Conservation (phyloP, 1,140 invertebrate species). For the Drosophila athabasca region DNA sequence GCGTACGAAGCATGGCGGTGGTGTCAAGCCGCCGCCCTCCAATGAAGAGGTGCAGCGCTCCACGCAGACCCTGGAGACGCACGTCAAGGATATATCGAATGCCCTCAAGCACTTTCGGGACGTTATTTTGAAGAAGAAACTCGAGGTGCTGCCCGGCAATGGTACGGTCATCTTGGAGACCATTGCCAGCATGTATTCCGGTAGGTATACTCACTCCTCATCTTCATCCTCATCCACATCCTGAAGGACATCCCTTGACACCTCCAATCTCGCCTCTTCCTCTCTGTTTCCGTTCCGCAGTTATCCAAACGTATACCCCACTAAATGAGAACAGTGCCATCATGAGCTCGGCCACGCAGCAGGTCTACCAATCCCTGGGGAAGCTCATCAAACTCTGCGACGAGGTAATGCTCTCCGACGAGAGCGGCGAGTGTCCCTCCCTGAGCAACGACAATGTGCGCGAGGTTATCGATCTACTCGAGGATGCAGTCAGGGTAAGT, state of each 20-base stretch:
- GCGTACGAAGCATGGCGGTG: constrained; percentile 84
- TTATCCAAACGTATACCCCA: constrained; percentile 86
- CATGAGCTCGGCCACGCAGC: constrained; percentile 90
- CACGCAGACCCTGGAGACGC: constrained; percentile 86
- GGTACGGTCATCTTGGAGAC: constrained; percentile 96
- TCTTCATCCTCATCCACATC: no score
- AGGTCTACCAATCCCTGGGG: constrained; percentile 93
- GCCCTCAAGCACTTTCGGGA: constrained; percentile 94
- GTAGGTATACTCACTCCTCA: constrained; percentile 60
- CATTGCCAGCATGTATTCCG: constrained; percentile 93
- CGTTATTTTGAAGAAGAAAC: constrained; percentile 94
- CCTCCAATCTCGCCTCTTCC: neutral
- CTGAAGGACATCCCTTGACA: neutral
- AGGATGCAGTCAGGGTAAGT: constrained; percentile 90
- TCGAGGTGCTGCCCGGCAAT: constrained; percentile 96
- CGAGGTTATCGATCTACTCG: constrained; percentile 90
- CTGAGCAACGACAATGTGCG: constrained; percentile 90
- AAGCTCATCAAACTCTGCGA: constrained; percentile 95
- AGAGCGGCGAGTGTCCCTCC: constrained; percentile 85
- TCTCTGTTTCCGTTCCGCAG: constrained; percentile 1
- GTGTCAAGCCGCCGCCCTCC: constrained; percentile 78
- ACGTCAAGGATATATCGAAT: constrained; percentile 89
- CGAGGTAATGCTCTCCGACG: constrained; percentile 89
- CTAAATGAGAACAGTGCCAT: constrained; percentile 88
- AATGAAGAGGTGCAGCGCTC: constrained; percentile 86